Evolutionary conservation across 2,797 vertebrate genomes (phyloP), one percentile per base, ranked within the genome.

Genomic region (Catostomus latipinnis): DNA sequence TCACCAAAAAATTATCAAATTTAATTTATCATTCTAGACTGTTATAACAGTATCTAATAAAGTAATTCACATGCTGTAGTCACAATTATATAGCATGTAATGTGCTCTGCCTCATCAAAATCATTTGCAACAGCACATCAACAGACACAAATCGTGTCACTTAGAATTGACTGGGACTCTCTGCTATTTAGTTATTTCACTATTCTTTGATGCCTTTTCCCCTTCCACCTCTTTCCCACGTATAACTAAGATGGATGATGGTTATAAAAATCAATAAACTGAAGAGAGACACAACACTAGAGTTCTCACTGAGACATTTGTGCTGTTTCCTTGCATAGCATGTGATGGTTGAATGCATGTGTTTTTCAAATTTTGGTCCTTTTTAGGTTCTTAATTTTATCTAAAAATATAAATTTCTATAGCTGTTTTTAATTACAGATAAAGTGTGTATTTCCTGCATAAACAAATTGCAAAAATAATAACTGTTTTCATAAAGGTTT

Each of bases 81-180:
- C n/a, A 66, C 7, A 75, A 65, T 66, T 48, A 34, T 3, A 34
- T 34, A 75, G 73, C 10, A 54, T 46, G 43, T 56, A 46, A 75
- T n/a, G 2, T 6, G 8, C 3, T 54, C 34, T 8, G 61, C 50
- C 50, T 49, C 11, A 5, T 60, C 11, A 50, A 13, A 61, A 73
- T 22, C 0, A 73, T 73, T 72, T 73, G 5, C 11, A 34, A 50
- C 2, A 2, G 57, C 12, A 56, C 66, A n/a, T 16, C 14, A 66
- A 34, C 61, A 1, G 11, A 43, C 62, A 66, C 74, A 56, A 75
- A 75, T 18, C 18, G 2, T 75, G 62, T 22, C 62, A 75, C 73
- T 66, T 6, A 66, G 43, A 75, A 66, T 6, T 18, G 6, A 9
- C 2, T 6, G 43, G 50, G 50, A 66, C 10, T 56, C 16, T 72